phyloP scores from a whole-genome alignment of 2,113 vertebrate species.

The Tretioscincus oriximinensis region DNA sequence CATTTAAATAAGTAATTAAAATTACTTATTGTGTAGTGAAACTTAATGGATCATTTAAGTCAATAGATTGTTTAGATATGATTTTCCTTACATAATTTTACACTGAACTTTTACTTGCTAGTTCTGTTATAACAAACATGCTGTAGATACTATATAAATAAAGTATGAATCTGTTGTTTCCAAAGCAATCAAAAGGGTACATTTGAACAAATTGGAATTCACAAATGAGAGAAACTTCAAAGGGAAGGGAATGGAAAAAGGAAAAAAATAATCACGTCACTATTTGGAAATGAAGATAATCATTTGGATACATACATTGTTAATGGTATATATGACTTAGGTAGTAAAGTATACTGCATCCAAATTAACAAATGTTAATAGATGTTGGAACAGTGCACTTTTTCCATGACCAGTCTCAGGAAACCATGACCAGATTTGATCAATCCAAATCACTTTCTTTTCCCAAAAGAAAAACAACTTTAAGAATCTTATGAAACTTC shows the following conservation, averaged over 20 bases:
- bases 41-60: too few species aligned
- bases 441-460: background rate
- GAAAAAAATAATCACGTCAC: background rate
- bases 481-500: background rate
- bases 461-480: rapidly evolving
- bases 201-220: background rate
- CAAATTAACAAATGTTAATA: constrained; percentile 14
- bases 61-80: too few species aligned
- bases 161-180: background rate
- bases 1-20: too few species aligned
- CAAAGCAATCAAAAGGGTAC: too few species aligned
- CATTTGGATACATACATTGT: background rate
- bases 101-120: background rate
- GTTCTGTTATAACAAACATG: too few species aligned
- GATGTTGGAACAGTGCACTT: too few species aligned
- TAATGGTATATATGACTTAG: background rate
- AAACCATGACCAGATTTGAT: background rate
- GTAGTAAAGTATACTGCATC: constrained; percentile 18
- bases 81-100: too few species aligned
- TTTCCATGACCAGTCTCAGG: background rate
- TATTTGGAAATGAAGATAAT: background rate
- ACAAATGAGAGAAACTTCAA: background rate
- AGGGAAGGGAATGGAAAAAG: background rate
- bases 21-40: too few species aligned
- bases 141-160: too few species aligned